Base-by-base conservation (phyloP, 2,113 vertebrate genomes). In the Perca flavescens region DNA sequence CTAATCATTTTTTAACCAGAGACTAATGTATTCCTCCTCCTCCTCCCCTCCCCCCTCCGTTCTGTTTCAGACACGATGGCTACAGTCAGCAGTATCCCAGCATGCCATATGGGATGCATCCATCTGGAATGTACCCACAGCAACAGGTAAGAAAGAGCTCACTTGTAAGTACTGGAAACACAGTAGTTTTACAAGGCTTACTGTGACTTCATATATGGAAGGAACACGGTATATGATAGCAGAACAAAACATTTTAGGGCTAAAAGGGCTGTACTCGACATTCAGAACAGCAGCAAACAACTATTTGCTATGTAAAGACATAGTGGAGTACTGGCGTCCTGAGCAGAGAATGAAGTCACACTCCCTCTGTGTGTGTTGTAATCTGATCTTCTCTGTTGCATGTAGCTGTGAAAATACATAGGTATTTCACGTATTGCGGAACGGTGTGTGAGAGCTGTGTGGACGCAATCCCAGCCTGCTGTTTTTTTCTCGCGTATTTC, bases 41-140 rank as follows among this genome's bases (percentile, higher is more conserved):
- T 25, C 25, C 25, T 25, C 2, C 67, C 2, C 2, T 25, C 2
- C 67, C 52, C 58, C 50, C 46, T 80, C 61, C 79, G 21, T 50
- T 85, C 58, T 80, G 65, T 74, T 88, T 83, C 83, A 98, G 98
- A 92, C 97, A 99, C 77, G 98, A 99, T 25, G 95, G 97, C 31
- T 99, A 97, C 4, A 93, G 96, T 52, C 97, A 98, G 92, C 98
- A 98, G 95, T 99, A 98, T 93, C 95, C 97, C 90, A 95, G 95
- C 89, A 96, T 97, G 83, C 95, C 97, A 0, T 99, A 98, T 74
- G 96, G 96, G 88, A 96, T 96, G 81, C 98, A 98, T 94, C 97
- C 97, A 40, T 95, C 97, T 76, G 97, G 97, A 92, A 97, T 99
- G 95, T 99, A 97, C 86, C 95, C 97, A 70, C 98, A 99, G 87